Evolutionary conservation across 2,888 invertebrate genomes (phyloP).

Genomic region (Yponomeuta malinellus): DNA sequence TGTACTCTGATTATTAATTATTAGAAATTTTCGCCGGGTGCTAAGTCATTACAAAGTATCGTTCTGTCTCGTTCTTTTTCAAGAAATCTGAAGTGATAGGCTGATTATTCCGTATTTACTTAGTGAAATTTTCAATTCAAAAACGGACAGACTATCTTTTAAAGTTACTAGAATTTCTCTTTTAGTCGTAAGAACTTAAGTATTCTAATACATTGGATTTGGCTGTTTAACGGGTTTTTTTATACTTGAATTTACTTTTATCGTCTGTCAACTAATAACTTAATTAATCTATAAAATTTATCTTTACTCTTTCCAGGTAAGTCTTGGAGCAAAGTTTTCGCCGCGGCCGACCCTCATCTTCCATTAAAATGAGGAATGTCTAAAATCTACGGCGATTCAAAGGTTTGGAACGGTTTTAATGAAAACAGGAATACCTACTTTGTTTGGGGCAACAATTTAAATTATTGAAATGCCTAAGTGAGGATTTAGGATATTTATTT

Average conservation of each 20-base stretch:
- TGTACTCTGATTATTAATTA: background rate
- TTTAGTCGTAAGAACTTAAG: too few species aligned
- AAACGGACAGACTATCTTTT: too few species aligned
- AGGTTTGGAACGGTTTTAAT: constrained; percentile 12
- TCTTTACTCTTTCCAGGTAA: constrained; percentile 10
- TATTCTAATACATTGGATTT: too few species aligned
- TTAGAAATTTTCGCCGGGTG: background rate
- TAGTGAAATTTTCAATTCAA: too few species aligned
- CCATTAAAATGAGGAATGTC: constrained; percentile 12
- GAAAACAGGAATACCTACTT: background rate
- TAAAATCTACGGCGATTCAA: constrained; percentile 5
- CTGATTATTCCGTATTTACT: too few species aligned
- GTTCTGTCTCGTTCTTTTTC: background rate
- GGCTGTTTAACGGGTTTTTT: too few species aligned
- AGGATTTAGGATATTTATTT: background rate
- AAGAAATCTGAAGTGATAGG: too few species aligned
- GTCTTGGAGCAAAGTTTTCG: background rate
- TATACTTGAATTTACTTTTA: too few species aligned
- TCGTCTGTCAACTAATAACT: background rate
- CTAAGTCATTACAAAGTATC: background rate
- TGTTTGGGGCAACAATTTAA: background rate
- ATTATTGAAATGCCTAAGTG: background rate
- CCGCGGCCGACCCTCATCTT: background rate
- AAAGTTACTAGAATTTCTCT: too few species aligned
- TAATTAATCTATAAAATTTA: background rate